Percentiles rank a stretch among this genome's conserved stretches.
These are phyloP conservation scores for Brachynemurus nebulosus DNA, from an alignment of 2,888 invertebrate genomes.

Conservation along the genomic window DNA sequence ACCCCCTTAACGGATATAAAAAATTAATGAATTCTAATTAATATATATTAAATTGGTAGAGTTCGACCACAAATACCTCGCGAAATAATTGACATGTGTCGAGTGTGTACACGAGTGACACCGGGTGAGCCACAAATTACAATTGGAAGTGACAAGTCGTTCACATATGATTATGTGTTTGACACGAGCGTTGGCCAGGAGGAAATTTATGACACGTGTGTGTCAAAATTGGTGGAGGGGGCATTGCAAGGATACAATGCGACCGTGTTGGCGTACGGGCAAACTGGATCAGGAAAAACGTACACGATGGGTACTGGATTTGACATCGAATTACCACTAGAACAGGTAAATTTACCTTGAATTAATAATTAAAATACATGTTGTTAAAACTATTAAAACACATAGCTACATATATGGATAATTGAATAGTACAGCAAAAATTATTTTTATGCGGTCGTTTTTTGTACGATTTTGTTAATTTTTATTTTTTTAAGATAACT, in stretches of 20 bases:
- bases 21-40: too few relatives aligned
- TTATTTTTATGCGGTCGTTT: too few relatives aligned
- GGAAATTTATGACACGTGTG: slow-evolving; percentile 68
- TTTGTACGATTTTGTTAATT: too few relatives aligned
- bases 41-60: too few relatives aligned
- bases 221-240: slow-evolving; percentile 75
- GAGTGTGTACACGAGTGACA: slow-evolving; percentile 79
- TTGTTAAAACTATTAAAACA: background rate
- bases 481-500: too few relatives aligned
- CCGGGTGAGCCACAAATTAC: slow-evolving; percentile 85
- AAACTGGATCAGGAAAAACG: slow-evolving; percentile 98
- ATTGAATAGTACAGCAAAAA: too few relatives aligned
- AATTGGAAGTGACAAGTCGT: slow-evolving; percentile 84
- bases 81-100: slow-evolving; percentile 90
- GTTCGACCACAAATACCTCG: slow-evolving; percentile 88
- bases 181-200: slow-evolving; percentile 64
- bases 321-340: slow-evolving; percentile 48
- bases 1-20: too few relatives aligned
- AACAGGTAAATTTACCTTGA: slow-evolving; percentile 30
- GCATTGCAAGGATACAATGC: slow-evolving; percentile 93
- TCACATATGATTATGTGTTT: slow-evolving; percentile 94
- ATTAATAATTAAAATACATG: background rate
- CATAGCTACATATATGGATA: too few relatives aligned
- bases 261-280: slow-evolving; percentile 70
- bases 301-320: slow-evolving; percentile 99